Evolutionary conservation across 2,797 vertebrate species (phyloP).

Genomic region (Crossoptilon crossoptilon): DNA sequence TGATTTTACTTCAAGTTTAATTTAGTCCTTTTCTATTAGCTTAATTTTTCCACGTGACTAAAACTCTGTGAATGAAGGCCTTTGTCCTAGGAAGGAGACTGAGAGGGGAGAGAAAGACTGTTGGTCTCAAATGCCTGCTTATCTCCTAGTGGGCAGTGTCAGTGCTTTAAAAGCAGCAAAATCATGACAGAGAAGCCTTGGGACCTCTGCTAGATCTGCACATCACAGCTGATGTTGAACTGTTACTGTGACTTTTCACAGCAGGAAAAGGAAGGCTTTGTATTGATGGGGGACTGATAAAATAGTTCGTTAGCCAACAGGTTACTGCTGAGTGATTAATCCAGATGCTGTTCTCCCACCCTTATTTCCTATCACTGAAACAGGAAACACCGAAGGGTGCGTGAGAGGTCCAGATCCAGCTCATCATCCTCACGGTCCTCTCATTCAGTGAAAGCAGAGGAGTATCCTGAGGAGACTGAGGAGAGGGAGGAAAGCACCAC

Average conservation of each 20-base stretch:
- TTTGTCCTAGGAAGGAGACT: not conserved
- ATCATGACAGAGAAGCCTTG: not conserved
- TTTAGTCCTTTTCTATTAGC: not conserved
- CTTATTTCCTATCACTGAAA: not conserved
- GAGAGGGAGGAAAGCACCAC: slow-evolving; percentile 86
- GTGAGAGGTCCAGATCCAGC: slow-evolving; percentile 92
- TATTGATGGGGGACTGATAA: not conserved
- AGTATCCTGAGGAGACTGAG: slow-evolving; percentile 81
- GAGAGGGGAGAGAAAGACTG: too few species aligned
- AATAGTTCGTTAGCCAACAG: not conserved
- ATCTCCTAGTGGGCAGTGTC: not conserved
- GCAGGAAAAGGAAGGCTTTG: not conserved
- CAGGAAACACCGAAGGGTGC: slow-evolving; percentile 91
- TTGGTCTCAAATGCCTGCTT: not conserved
- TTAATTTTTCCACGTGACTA: not conserved
- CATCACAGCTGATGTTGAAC: not conserved
- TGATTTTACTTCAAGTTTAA: not conserved
- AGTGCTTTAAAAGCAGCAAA: not conserved
- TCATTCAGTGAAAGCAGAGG: slow-evolving; percentile 85
- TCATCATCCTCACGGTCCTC: slow-evolving; percentile 93
- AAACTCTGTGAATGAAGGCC: not conserved
- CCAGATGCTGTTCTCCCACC: not conserved
- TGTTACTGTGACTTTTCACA: not conserved
- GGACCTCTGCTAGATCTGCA: not conserved
- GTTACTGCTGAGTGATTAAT: not conserved